Conservation (phyloP, 2,888 invertebrate genomes). For the Craniophora ligustri region DNA sequence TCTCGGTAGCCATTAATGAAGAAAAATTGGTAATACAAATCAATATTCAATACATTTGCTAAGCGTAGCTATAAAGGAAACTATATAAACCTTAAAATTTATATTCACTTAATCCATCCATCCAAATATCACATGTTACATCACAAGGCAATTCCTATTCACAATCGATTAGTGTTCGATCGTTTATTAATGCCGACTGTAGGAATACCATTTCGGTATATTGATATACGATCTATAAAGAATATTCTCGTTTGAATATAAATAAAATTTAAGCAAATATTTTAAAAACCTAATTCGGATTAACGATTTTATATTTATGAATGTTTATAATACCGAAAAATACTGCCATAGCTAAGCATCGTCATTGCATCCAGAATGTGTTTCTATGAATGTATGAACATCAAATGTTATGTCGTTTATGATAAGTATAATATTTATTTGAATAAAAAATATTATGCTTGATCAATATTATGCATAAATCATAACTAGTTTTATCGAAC, state of each 20-base stretch:
- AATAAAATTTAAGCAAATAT: constrained; percentile 75
- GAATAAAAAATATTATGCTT: constrained; percentile 41
- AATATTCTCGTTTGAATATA: constrained; percentile 71
- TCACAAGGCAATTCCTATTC: constrained; percentile 77
- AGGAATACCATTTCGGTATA: constrained; percentile 66
- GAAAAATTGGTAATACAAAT: constrained; percentile 70
- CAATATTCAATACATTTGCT: constrained; percentile 68
- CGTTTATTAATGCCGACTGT: constrained; percentile 66
- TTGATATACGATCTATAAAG: constrained; percentile 70
- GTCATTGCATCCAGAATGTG: constrained; percentile 22
- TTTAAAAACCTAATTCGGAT: constrained; percentile 60
- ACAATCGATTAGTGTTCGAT: constrained; percentile 72
- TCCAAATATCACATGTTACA: constrained; percentile 68
- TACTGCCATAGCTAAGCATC: constrained; percentile 35
- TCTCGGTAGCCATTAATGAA: constrained; percentile 67
- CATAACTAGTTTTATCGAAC: constrained; percentile 23
- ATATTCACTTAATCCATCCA: constrained; percentile 68
- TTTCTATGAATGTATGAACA: constrained; percentile 34
- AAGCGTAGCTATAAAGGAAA: constrained; percentile 62
- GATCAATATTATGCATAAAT: too few relatives aligned
- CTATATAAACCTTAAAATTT: constrained; percentile 70
- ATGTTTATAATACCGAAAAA: constrained; percentile 45
- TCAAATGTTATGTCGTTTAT: constrained; percentile 38
- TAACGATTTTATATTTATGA: constrained; percentile 51
- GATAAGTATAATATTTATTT: constrained; percentile 40